Evolutionary conservation across 37 sponge, comb jelly and placozoan species (phyloP), one percentile per base, ranked within the genome.

Genomic region (Beroe ovata): DNA sequence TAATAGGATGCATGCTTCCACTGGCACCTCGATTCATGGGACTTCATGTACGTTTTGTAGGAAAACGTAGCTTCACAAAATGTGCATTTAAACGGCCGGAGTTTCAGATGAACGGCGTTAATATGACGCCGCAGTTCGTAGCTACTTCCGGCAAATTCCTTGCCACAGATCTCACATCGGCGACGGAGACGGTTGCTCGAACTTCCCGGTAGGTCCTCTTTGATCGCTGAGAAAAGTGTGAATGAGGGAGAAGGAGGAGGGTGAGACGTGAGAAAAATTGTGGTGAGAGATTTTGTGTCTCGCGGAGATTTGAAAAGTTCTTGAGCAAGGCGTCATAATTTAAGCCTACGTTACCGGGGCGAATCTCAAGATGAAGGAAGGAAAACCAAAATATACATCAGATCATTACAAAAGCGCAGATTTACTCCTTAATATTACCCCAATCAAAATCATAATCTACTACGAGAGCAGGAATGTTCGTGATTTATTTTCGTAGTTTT

Each of bases 351-450:
- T n/a, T n/a, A n/a, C n/a, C n/a, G n/a, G n/a, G n/a, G n/a, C n/a
- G n/a, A n/a, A n/a, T n/a, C n/a, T n/a, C n/a, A n/a, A n/a, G n/a
- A n/a, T n/a, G n/a, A n/a, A n/a, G n/a, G n/a, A n/a, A n/a, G n/a
- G n/a, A n/a, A n/a, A n/a, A n/a, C n/a, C n/a, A n/a, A n/a, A n/a
- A n/a, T n/a, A n/a, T n/a, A n/a, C n/a, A n/a, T n/a, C n/a, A n/a
- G n/a, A n/a, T n/a, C n/a, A n/a, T n/a, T n/a, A n/a, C n/a, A n/a
- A n/a, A n/a, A n/a, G n/a, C n/a, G n/a, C n/a, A n/a, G n/a, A 71
- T 6, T 77, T 77, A 42, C 4, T 77, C 54, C 84, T 77, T 77
- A 19, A 77, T 42, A 20, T 42, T n/a, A n/a, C n/a, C n/a, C n/a
- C n/a, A n/a, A n/a, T n/a, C n/a, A n/a, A n/a, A n/a, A n/a, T n/a